Evolutionary conservation across 1,140 invertebrate genomes (phyloP).

Genomic region (Aphidius ervi): DNA sequence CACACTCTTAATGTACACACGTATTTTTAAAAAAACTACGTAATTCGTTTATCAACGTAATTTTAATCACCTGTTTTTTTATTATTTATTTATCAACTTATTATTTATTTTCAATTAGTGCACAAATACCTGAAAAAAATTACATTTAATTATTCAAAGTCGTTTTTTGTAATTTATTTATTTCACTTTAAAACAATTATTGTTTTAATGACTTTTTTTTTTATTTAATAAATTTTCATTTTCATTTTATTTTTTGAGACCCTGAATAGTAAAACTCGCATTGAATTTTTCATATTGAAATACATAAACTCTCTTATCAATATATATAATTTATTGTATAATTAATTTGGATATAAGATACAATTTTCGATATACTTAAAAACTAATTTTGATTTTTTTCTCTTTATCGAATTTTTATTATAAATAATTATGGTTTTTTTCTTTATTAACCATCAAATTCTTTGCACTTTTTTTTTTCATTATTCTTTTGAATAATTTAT

Average conservation of each 20-base stretch:
- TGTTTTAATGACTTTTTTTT: slow-evolving; percentile 6
- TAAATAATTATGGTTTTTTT: background rate
- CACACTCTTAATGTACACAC: background rate
- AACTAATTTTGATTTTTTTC: slow-evolving; percentile 37
- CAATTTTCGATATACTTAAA: slow-evolving; percentile 23
- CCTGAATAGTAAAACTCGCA: slow-evolving; percentile 19
- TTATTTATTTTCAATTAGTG: background rate
- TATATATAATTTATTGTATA: slow-evolving; percentile 24
- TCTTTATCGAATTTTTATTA: slow-evolving; percentile 11
- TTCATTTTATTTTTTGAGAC: slow-evolving; percentile 16
- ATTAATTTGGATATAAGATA: slow-evolving; percentile 20
- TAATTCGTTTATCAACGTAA: slow-evolving; percentile 9
- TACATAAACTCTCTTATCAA: slow-evolving; percentile 24
- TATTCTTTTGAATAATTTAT: background rate
- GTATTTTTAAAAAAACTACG: background rate
- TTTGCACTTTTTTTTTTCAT: background rate
- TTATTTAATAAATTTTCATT: slow-evolving; percentile 9
- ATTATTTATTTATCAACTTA: background rate
- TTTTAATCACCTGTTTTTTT: background rate
- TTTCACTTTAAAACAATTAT: background rate
- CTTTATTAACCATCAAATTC: background rate
- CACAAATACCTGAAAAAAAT: background rate
- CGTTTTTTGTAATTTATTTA: background rate
- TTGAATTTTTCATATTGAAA: slow-evolving; percentile 15
- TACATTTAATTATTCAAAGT: too few relatives aligned